These are phyloP conservation scores for Hyles euphorbiae DNA, from an alignment of 1,140 invertebrate genomes.

Conservation along the genomic window DNA sequence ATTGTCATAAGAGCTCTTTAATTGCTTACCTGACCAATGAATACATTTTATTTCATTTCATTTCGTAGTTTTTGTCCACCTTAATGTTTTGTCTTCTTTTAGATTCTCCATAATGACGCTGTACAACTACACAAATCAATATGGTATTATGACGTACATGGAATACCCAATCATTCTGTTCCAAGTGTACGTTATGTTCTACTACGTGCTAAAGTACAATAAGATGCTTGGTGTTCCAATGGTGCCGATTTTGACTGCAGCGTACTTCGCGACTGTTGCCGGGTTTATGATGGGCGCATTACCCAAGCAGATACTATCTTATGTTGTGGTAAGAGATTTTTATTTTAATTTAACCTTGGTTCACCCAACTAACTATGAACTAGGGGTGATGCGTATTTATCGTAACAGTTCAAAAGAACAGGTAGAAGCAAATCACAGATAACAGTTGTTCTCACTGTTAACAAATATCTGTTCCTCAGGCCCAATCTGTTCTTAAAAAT, in stretches of 20 bases:
- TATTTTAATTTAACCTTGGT: no score
- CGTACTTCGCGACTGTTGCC: conserved; percentile 72
- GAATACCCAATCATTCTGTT: conserved; percentile 84
- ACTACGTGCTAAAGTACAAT: conserved; percentile 79
- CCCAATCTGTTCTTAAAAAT: no score
- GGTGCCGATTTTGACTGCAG: conserved; percentile 44
- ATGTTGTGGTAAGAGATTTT: conserved; percentile 77
- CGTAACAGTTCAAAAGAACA: no score
- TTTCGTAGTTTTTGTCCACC: no score
- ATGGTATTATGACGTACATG: conserved; percentile 81
- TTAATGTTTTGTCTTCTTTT: conserved; percentile 45
- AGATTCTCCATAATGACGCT: conserved; percentile 83
- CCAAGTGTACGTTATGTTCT: conserved; percentile 82
- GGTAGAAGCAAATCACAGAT: no score
- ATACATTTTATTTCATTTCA: no score
- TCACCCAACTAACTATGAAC: no score
- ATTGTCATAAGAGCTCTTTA: no score
- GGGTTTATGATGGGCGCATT: conserved; percentile 74
- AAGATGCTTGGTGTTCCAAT: conserved; percentile 61
- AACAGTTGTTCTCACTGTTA: no score
- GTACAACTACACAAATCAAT: conserved; percentile 82
- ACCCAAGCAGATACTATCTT: conserved; percentile 75
- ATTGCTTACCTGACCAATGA: no score
- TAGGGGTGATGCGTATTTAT: no score
- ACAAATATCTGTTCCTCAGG: no score